Base-by-base conservation (phyloP, 2,113 vertebrate species). In the Otis tarda region DNA sequence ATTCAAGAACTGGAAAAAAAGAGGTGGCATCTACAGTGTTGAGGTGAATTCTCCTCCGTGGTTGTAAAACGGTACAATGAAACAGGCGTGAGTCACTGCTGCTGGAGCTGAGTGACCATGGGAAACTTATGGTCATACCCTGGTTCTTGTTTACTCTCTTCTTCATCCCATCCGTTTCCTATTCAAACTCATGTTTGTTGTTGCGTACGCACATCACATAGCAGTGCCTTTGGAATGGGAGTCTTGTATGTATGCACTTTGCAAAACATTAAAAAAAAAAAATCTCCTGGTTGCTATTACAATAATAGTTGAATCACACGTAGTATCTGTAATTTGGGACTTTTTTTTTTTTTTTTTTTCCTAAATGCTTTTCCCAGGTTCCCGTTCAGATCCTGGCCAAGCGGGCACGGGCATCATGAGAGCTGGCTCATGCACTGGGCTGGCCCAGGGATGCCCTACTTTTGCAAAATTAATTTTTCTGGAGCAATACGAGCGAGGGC, bases 371-470 rank as follows among this genome's bases (percentile, higher is more conserved):
- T 35, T 31, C 65, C 15, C 7, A 14, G 10, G 70, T 86, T 64
- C n/a, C 24, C 16, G 3, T 43, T 84, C 31, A 16, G 39, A 35
- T 60, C 20, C 41, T 37, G 45, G 30, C 7, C 19, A 53, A 30
- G 37, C 1, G 3, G 67, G 39, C 55, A 30, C 5, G 39, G 50
- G 21, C 55, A 25, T 12, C 3, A 0, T 24, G 30, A 64, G 86
- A 57, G 50, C 35, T 8, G 5, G 6, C 52, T 86, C 6, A 0
- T 2, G 6, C 1, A 0, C n/a, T 25, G 24, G 15, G 6, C 27
- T 83, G 52, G 45, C 49, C 49, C 60, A 49, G 43, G 19, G 14
- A 52, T 84, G 50, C 67, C 50, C 69, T 57, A 4, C 39, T 60
- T 60, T 1, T 76, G n/a, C 69, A 78, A 75, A 89, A 75, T 35